Conservation (phyloP, 2,888 invertebrate genomes). For the Phengaris arion region DNA sequence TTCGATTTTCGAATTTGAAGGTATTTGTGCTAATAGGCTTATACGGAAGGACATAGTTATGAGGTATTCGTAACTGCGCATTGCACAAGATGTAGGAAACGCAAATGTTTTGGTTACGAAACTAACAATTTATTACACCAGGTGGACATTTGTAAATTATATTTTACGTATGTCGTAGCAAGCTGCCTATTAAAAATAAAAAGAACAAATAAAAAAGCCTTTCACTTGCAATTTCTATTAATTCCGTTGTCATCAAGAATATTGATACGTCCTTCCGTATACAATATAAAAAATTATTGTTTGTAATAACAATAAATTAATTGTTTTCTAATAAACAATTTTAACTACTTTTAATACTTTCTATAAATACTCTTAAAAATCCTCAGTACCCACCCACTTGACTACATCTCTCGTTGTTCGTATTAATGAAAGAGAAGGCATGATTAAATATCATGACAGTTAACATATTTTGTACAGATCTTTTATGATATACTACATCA, state of each 20-base stretch:
- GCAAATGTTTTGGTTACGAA: background rate
- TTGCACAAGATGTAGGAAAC: background rate
- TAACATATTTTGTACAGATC: too few relatives aligned
- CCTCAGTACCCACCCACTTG: too few relatives aligned
- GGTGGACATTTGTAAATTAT: background rate
- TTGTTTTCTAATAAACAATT: too few relatives aligned
- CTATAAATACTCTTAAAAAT: too few relatives aligned
- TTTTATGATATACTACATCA: too few relatives aligned
- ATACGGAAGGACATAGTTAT: background rate
- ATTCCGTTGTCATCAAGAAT: background rate
- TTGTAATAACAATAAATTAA: background rate
- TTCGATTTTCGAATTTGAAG: background rate
- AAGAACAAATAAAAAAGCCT: background rate
- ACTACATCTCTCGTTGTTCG: too few relatives aligned
- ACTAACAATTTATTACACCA: background rate
- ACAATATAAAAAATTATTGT: background rate
- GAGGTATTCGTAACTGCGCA: background rate
- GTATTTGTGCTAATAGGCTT: background rate
- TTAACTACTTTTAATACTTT: too few relatives aligned
- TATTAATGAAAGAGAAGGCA: too few relatives aligned
- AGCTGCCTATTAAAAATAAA: too few relatives aligned
- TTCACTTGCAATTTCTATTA: background rate
- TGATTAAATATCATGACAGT: too few relatives aligned
- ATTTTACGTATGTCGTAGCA: background rate
- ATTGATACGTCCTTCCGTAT: background rate